Base-by-base conservation (phyloP, 2,113 vertebrate species). In the Catharus fuscescens region DNA sequence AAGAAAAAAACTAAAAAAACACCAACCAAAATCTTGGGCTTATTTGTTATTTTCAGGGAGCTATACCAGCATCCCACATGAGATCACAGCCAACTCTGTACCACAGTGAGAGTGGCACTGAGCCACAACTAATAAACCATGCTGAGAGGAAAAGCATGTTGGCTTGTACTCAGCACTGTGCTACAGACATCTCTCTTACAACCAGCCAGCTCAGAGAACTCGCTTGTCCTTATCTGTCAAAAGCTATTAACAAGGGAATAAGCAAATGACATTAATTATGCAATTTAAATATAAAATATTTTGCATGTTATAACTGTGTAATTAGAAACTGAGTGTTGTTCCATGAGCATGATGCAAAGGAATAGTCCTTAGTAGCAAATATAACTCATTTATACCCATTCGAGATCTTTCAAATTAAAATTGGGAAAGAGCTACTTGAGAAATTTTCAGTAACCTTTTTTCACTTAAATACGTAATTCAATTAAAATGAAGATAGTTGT, bases 51-150 rank as follows among this genome's bases (percentile, higher is more conserved):
- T 82, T 94, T 67, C 74, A 92, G 90, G 56, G 73, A 64, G 40
- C 45, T 92, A 16, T 24, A 80, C 18, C 62, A 92, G 74, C 81
- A 93, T 87, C 74, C 53, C 70, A 85, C 78, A 61, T 15, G 19
- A 77, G 79, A 93, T 77, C 57, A 47, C 70, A 92, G 93, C 70
- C 77, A 91, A 42, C 28, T 82, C 80, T 12, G 65, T 76, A 67
- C 53, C 92, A 86, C 72, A 79, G 40, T 20, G 32, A 59, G 60
- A 52, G 60, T 72, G 87, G 78, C 84, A 87, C 57, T 14, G 60
- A 84, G 89, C 83, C 89, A 89, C 62, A 69, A 7, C 36, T 76
- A 91, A 93, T 82, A 87, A 95, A 66, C 21, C 74, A 71, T 8
- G 59, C 42, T 14, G 71, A 73, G 74, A 80, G 59, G 62, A 53